phyloP scores from a whole-genome alignment of 2,797 vertebrate species.

The Alfaro cultratus region DNA sequence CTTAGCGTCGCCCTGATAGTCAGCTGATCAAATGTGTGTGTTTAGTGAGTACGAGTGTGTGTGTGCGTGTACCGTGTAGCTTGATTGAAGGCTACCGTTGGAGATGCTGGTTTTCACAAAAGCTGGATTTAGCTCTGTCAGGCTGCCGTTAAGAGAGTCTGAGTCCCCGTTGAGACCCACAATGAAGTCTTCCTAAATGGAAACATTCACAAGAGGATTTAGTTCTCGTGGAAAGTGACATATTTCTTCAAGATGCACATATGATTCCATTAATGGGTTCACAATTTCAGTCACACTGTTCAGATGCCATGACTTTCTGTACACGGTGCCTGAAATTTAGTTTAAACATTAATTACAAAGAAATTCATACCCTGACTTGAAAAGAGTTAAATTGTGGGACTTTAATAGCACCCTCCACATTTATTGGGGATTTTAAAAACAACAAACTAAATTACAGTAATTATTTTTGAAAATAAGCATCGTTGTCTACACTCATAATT shows the following conservation, averaged over 20 bases:
- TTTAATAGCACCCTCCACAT: not conserved
- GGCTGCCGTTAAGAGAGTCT: slow-evolving; percentile 70
- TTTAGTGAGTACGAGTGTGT: not conserved
- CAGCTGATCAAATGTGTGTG: slow-evolving; percentile 37
- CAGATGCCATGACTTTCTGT: not conserved
- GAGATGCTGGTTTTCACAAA: slow-evolving; percentile 85
- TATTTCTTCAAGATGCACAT: slow-evolving; percentile 7
- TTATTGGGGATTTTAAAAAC: not conserved
- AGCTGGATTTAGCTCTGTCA: slow-evolving; percentile 54
- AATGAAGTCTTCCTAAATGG: slow-evolving; percentile 44
- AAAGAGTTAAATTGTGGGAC: not conserved
- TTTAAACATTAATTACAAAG: not conserved
- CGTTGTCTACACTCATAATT: not conserved
- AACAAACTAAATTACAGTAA: not conserved
- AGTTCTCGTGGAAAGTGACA: slow-evolving; percentile 8
- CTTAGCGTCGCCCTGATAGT: slow-evolving; percentile 19
- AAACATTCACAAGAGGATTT: slow-evolving; percentile 5
- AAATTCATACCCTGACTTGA: not conserved
- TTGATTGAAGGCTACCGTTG: slow-evolving; percentile 85
- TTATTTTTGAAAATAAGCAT: not conserved
- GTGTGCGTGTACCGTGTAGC: slow-evolving; percentile 73
- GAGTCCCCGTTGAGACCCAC: slow-evolving; percentile 57
- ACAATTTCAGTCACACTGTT: not conserved
- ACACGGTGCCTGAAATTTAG: not conserved
- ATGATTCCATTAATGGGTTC: not conserved